Evolutionary conservation across 2,113 vertebrate genomes (phyloP).

Genomic region (Oriolus oriolus): DNA sequence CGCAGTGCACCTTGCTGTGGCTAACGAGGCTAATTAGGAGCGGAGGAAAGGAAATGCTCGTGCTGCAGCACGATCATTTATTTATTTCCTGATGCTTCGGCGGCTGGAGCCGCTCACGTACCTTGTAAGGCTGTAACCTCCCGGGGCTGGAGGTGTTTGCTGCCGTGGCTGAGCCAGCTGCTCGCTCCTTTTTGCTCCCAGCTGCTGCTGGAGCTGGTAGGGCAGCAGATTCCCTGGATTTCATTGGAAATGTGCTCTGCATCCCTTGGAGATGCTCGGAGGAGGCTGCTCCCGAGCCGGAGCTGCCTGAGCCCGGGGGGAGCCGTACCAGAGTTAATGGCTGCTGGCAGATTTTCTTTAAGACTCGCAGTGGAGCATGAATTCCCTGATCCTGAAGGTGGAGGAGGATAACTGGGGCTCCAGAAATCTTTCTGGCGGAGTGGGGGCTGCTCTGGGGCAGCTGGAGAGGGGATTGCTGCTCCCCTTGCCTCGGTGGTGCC

Average conservation of each 20-base stretch:
- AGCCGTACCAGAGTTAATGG: background rate
- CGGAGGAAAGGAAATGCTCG: background rate
- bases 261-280: background rate
- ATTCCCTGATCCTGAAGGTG: background rate
- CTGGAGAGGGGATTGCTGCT: background rate
- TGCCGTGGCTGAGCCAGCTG: background rate
- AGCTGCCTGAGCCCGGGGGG: background rate
- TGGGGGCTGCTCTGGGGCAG: fast-evolving
- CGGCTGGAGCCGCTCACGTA: background rate
- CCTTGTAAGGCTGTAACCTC: background rate
- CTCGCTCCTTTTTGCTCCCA: background rate
- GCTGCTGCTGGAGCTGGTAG: background rate
- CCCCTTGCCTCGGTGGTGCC: background rate
- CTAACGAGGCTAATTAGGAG: background rate
- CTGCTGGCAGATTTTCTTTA: background rate
- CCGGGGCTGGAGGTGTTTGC: background rate
- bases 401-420: background rate
- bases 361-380: background rate
- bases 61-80: background rate
- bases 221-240: background rate
- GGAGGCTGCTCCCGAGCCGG: background rate
- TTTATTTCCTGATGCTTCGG: background rate
- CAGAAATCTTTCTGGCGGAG: background rate
- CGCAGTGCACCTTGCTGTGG: background rate
- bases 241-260: background rate